A percentile compares a stretch with the other conserved stretches of the same genome.
Evolutionary conservation across 1,140 invertebrate species (phyloP).

Genomic region (Apis florea): DNA sequence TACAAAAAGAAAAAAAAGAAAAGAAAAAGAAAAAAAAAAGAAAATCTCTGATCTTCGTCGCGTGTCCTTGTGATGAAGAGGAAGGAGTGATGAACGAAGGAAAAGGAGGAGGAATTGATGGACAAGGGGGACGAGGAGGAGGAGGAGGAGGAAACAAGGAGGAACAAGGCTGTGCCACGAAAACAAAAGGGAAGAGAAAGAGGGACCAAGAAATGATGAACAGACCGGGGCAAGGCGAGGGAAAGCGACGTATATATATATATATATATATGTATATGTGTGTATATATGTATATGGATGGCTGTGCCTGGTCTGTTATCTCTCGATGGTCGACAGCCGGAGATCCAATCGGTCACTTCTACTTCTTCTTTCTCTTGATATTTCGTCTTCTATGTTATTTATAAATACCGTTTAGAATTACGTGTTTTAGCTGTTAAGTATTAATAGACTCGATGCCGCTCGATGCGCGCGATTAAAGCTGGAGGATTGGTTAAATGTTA

Average conservation of each 20-base stretch:
- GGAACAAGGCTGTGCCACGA: slow-evolving; percentile 56
- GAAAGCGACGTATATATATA: no score
- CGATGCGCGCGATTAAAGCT: slow-evolving; percentile 19
- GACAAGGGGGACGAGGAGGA: neutral
- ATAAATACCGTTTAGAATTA: slow-evolving; percentile 49
- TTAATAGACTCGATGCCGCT: slow-evolving; percentile 38
- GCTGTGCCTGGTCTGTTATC: neutral
- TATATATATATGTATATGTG: no score
- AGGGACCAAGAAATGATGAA: slow-evolving; percentile 45
- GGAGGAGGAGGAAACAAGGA: slow-evolving; percentile 10
- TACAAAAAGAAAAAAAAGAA: no score
- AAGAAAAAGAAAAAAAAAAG: no score
- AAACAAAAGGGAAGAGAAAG: slow-evolving; percentile 46
- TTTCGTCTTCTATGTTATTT: slow-evolving; percentile 61
- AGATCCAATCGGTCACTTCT: slow-evolving; percentile 47
- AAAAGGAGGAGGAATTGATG: neutral
- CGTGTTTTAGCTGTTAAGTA: slow-evolving; percentile 52
- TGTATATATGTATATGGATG: no score
- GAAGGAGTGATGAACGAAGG: neutral
- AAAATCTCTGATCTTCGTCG: slow-evolving; percentile 9
- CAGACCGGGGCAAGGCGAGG: neutral
- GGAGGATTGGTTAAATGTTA: slow-evolving; percentile 4
- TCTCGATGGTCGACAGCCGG: slow-evolving; percentile 24
- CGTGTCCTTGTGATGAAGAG: neutral
- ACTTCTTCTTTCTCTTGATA: slow-evolving; percentile 55